phyloP scores from a whole-genome alignment of 2,113 vertebrate genomes.

The Litocranius walleri region DNA sequence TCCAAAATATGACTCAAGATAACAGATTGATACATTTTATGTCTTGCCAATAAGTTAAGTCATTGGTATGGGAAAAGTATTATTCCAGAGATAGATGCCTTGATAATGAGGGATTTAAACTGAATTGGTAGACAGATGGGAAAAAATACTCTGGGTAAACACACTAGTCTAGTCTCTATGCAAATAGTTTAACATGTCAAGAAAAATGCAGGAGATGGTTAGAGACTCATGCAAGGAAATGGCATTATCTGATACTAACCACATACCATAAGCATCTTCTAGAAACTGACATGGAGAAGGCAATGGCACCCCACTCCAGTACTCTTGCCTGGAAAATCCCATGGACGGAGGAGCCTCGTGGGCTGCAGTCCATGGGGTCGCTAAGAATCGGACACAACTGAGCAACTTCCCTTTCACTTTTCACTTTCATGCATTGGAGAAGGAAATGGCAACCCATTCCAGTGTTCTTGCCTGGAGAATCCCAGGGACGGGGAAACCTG shows the following conservation, averaged over 20 bases:
- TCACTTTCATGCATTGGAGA: too few species aligned
- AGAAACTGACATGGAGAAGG: background rate
- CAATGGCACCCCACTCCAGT: too few species aligned
- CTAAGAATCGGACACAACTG: too few species aligned
- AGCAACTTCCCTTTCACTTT: too few species aligned
- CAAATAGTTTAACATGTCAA: background rate
- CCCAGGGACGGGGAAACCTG: too few species aligned
- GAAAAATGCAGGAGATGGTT: background rate
- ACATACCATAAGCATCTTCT: background rate
- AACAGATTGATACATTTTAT: constrained; percentile 32
- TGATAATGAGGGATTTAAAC: constrained; percentile 37
- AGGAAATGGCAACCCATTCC: too few species aligned
- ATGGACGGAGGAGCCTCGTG: too few species aligned
- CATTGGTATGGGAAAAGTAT: constrained; percentile 24
- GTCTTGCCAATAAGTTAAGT: constrained; percentile 43
- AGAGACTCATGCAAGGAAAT: background rate
- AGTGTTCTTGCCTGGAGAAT: too few species aligned
- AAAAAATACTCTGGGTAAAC: background rate
- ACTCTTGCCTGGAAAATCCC: too few species aligned
- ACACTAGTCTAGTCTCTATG: background rate
- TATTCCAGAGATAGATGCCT: constrained; percentile 38
- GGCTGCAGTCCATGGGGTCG: too few species aligned
- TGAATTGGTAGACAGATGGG: background rate
- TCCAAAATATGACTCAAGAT: constrained; percentile 60
- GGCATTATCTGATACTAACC: background rate